Evolutionary conservation across 2,888 invertebrate genomes (phyloP), one percentile per base, ranked within the genome.

Genomic region (Priocnemis perturbator): DNA sequence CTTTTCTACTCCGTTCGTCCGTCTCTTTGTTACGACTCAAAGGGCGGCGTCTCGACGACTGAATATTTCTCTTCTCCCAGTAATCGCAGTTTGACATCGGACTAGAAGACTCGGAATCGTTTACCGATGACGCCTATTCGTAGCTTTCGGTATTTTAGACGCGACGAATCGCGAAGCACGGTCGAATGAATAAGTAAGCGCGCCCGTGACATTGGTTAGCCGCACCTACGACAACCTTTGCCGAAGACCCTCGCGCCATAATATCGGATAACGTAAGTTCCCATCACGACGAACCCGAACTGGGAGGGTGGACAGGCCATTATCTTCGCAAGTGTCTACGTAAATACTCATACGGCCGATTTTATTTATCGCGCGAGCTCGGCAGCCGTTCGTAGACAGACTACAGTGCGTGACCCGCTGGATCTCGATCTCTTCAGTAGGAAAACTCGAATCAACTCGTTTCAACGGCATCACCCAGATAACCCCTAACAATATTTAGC

Each of bases 331-430:
- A 78, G 71, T 70, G 71, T 79, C 73, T 74, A 70, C 78, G 77
- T 82, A 81, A 82, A 81, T 79, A 82, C 82, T 81, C 76, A 71
- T 80, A 82, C 76, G 66, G 74, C 81, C 81, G 80, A 83, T 83
- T 84, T 84, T 83, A 81, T 84, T 84, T 83, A 83, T 78, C 70
- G 79, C 57, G 26, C 47, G 37, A 37, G 48, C 74, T 44, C 62
- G 64, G 19, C 20, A 37, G 50, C 55, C 20, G 11, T 53, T 4
- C 15, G 21, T 17, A 23, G 5, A 37, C 19, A 23, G 20, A 11
- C 58, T 20, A 37, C 45, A 19, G 57, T 20, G 9, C 45, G 19
- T 37, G n/a, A 4, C 30, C 5, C 19, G 37, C 9, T 17, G 14
- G 50, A 17, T 56, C 30, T 7, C 20, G 0, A 14, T 58, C 20